Evolutionary conservation across 1,140 invertebrate genomes (phyloP).

Genomic region (Diuraphis noxia): DNA sequence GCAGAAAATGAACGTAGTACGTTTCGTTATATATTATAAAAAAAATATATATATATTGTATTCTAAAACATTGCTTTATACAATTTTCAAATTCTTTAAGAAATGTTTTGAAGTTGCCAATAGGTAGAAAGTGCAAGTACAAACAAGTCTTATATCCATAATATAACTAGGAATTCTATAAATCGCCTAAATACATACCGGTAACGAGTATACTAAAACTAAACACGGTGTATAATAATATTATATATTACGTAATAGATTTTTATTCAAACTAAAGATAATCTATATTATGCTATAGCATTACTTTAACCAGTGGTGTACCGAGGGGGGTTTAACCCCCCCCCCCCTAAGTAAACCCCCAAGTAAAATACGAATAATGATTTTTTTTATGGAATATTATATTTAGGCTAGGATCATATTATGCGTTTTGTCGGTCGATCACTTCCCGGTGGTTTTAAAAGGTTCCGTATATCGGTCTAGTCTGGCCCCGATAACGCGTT

Average conservation of each 20-base stretch:
- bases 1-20: not conserved
- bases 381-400: too few relatives aligned
- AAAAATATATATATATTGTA: not conserved
- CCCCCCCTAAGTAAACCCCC: too few relatives aligned
- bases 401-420: too few relatives aligned
- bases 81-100: not conserved
- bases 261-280: not conserved
- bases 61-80: not conserved
- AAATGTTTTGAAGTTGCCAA: not conserved
- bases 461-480: too few relatives aligned
- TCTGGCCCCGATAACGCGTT: too few relatives aligned
- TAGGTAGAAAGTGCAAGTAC: not conserved
- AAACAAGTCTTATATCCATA: not conserved
- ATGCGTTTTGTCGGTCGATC: too few relatives aligned
- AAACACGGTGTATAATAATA: not conserved
- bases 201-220: not conserved
- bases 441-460: too few relatives aligned
- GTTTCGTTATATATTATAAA: not conserved
- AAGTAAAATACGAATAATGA: too few relatives aligned
- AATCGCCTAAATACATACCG: not conserved
- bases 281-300: not conserved
- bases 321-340: too few relatives aligned
- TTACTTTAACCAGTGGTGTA: too few relatives aligned
- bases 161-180: not conserved
- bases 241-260: not conserved